Conservation (phyloP, 2,113 vertebrate genomes). For the Tympanuchus pallidicinctus region DNA sequence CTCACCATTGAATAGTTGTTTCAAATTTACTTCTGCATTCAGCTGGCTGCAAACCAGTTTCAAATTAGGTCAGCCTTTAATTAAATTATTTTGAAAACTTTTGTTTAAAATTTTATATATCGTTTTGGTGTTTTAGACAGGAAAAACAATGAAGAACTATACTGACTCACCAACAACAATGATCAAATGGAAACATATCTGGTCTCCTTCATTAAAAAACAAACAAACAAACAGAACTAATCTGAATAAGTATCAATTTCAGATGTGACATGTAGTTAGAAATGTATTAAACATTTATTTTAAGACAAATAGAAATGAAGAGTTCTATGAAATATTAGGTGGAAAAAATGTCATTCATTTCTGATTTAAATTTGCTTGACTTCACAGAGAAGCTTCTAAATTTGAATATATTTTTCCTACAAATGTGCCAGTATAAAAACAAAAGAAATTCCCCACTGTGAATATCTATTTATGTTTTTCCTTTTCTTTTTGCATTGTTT, state of each 20-base stretch:
- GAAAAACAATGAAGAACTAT: neutral
- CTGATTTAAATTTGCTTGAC: neutral
- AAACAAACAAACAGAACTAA: neutral
- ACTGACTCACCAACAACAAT: neutral
- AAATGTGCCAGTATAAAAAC: neutral
- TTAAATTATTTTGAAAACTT: neutral
- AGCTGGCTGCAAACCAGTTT: neutral
- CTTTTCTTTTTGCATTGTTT: neutral
- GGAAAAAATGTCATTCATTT: neutral
- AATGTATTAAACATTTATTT: neutral
- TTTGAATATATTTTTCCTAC: neutral
- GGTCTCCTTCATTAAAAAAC: neutral
- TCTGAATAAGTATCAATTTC: neutral
- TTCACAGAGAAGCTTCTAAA: neutral
- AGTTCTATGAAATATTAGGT: rapidly evolving
- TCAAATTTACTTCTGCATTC: neutral
- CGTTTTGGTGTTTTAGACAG: neutral
- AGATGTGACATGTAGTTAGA: neutral
- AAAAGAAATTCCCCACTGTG: neutral
- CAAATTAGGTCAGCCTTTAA: neutral
- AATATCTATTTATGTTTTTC: neutral
- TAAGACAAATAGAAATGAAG: neutral
- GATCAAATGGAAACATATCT: neutral
- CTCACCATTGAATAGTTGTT: neutral
- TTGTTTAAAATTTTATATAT: neutral